Evolutionary conservation across 2,888 invertebrate species (phyloP).

Genomic region (Crioceris asparagi): DNA sequence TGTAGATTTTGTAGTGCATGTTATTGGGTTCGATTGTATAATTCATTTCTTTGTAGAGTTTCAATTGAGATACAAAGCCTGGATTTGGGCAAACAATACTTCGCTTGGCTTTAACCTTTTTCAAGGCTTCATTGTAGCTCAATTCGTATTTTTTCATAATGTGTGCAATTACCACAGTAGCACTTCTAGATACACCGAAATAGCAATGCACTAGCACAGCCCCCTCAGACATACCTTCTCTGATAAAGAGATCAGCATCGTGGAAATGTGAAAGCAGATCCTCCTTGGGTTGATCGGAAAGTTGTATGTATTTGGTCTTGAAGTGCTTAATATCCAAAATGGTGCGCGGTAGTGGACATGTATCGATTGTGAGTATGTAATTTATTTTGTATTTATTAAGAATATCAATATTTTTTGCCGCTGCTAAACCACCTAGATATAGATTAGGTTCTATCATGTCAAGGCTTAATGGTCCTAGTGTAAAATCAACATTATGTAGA

Average conservation of each 20-base stretch:
- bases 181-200: conserved; percentile 84
- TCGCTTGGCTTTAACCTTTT: conserved; percentile 56
- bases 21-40: conserved; percentile 57
- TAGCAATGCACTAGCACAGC: conserved; percentile 82
- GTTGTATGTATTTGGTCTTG: conserved; percentile 63
- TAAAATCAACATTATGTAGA: conserved; percentile 17
- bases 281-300: conserved; percentile 75
- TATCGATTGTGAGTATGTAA: conserved; percentile 73
- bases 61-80: conserved; percentile 70
- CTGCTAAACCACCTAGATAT: conserved; percentile 65
- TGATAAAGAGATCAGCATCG: conserved; percentile 67
- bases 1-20: conserved; percentile 62
- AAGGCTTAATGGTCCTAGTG: conserved; percentile 41
- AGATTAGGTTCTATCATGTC: conserved; percentile 45
- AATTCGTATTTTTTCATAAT: conserved; percentile 78
- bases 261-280: conserved; percentile 67
- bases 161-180: conserved; percentile 76
- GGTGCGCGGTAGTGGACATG: conserved; percentile 69
- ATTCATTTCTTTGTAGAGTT: conserved; percentile 69
- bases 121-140: conserved; percentile 60
- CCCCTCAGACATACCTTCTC: conserved; percentile 49
- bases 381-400: conserved; percentile 56
- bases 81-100: conserved; percentile 67
- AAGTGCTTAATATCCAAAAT: conserved; percentile 57
- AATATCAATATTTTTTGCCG: conserved; percentile 62